Percentiles rank a stretch among this genome's conserved stretches.
Conservation (phyloP, 2,888 invertebrate species). For the Brachyopa scutellaris region DNA sequence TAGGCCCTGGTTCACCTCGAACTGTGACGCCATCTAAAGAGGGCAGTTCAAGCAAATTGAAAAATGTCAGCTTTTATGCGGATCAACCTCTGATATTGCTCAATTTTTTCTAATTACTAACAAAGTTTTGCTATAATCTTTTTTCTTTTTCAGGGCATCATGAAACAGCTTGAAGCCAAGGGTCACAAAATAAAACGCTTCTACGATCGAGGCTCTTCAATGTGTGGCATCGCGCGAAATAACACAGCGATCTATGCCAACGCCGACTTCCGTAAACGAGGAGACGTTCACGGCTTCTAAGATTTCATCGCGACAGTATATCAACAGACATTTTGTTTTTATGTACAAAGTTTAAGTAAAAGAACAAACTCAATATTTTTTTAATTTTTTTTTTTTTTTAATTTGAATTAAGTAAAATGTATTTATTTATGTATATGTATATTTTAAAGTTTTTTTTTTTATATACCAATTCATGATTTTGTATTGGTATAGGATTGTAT, state of each 20-base stretch:
- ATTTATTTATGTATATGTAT: constrained; percentile 45
- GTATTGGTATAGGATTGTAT: neutral
- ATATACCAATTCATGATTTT: constrained; percentile 1
- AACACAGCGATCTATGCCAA: constrained; percentile 88
- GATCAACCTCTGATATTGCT: too few species aligned
- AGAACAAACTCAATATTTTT: neutral
- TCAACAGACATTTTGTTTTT: constrained; percentile 10
- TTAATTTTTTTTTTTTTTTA: neutral
- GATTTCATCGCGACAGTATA: neutral
- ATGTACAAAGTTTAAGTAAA: constrained; percentile 62
- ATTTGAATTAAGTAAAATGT: constrained; percentile 36
- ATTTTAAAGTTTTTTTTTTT: too few species aligned
- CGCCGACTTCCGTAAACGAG: constrained; percentile 91
- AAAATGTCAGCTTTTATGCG: too few species aligned
- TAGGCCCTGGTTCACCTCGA: too few species aligned
- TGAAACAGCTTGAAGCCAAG: constrained; percentile 85
- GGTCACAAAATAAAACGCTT: constrained; percentile 87
- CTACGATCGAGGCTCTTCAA: constrained; percentile 85
- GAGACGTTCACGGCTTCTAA: constrained; percentile 88
- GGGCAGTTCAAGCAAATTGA: too few species aligned
- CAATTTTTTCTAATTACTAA: too few species aligned
- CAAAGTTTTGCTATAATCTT: too few species aligned
- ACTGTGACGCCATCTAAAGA: too few species aligned
- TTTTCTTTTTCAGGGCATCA: constrained; percentile 83
- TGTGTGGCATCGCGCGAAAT: constrained; percentile 87